Percentiles rank a stretch among this genome's conserved stretches.
phyloP scores from a whole-genome alignment of 2,113 vertebrate genomes.

The Reinhardtius hippoglossoides region DNA sequence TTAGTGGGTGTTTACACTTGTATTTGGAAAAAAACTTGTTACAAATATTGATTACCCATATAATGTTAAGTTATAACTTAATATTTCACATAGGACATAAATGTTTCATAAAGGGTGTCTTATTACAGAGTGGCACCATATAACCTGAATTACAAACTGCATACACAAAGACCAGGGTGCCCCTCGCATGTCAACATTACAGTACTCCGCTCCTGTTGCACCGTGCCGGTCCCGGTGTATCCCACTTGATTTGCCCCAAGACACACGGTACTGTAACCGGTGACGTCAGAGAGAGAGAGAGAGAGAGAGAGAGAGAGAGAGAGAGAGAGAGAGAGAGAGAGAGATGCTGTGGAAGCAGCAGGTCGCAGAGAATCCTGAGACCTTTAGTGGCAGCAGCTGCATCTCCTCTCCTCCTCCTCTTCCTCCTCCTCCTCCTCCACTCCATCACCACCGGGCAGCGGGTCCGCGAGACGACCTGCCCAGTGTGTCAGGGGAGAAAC shows the following conservation, averaged over 20 bases:
- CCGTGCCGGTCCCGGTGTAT: too few species aligned
- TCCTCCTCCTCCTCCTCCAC: conserved; percentile 12
- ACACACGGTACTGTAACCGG: conserved; percentile 8
- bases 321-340: conserved; percentile 13
- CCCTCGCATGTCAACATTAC: too few species aligned
- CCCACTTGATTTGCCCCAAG: not conserved
- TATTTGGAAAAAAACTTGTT: too few species aligned
- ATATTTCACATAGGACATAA: too few species aligned
- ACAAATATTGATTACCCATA: too few species aligned
- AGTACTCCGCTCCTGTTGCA: too few species aligned
- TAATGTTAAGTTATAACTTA: too few species aligned
- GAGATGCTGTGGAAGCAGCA: conserved; percentile 19
- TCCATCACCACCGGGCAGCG: not conserved
- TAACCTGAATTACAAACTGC: too few species aligned
- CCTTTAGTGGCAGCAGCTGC: conserved; percentile 13
- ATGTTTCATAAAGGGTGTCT: too few species aligned
- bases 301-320: conserved; percentile 21
- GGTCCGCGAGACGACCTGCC: not conserved
- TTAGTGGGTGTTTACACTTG: too few species aligned
- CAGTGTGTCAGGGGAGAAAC: not conserved
- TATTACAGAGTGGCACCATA: too few species aligned
- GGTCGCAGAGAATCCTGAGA: conserved; percentile 31
- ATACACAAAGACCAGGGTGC: too few species aligned
- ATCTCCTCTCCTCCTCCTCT: not conserved
- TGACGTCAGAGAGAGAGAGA: conserved; percentile 54